Base-by-base conservation (phyloP, 2,113 vertebrate genomes). In the Mola mola region DNA sequence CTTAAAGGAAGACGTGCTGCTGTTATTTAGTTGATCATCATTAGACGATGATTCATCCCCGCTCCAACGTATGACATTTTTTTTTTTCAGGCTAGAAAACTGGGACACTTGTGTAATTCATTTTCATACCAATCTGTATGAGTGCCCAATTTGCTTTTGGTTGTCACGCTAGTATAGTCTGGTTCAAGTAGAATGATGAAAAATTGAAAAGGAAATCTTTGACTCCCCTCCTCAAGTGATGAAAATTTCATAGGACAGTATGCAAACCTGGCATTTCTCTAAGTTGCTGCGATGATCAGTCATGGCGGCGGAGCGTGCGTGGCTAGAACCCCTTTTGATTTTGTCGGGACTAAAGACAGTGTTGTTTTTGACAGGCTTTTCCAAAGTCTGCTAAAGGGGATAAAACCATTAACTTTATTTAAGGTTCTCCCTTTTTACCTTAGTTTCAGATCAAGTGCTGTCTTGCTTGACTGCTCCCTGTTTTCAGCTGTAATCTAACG, bases 241-340 rank as follows among this genome's bases (percentile, higher is more conserved):
- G 71, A 90, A 90, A 88, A 84, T 90, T 90, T 92, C 51, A 92
- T 89, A 70, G 77, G 68, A 73, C 65, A 68, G 68, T 77, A 67
- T 82, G 83, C 87, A 85, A 81, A 81, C 57, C 48, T 34, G 70
- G 79, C 81, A 16, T 74, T 83, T 78, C 78, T 70, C 66, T 44
- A 21, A 73, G 66, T 65, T 64, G 51, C 57, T 10, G 53, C 46
- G 34, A 61, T 57, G 68, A 61, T 81, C 28, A 20, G 59, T 50
- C 53, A 13, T 19, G 22, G 37, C 4, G 20, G 36, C 67, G 64
- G 71, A 63, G 58, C 40, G 56, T 66, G 58, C 40, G 56, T 66
- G 68, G 44, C 61, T 20, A 77, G 66, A 38, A 25, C 62, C 75
- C n/a, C n/a, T n/a, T n/a, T 75, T 58, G 62, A 84, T 82, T 68